Evolutionary conservation across 2,113 vertebrate species (phyloP).

Genomic region (Rhinogobius similis): DNA sequence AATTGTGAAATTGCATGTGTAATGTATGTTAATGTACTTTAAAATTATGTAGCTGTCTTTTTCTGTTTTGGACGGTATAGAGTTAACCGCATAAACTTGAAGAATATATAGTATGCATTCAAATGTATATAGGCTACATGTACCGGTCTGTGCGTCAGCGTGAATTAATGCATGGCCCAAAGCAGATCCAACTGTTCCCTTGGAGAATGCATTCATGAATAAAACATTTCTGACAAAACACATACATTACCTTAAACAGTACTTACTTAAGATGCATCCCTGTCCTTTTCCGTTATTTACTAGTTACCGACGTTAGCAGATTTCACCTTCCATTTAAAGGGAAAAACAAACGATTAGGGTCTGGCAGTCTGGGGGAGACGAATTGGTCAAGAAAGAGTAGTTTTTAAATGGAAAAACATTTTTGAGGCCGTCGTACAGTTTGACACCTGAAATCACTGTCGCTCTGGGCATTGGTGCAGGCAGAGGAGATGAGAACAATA

Average conservation of each 20-base stretch:
- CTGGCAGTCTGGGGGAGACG: slow-evolving; percentile 22
- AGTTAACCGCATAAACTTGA: not conserved
- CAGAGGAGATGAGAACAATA: slow-evolving; percentile 6
- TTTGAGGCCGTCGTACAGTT: slow-evolving; percentile 47
- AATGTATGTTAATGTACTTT: too few relatives aligned
- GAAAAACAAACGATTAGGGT: slow-evolving; percentile 34
- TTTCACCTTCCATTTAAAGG: slow-evolving; percentile 49
- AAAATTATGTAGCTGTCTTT: too few relatives aligned
- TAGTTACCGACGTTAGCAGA: slow-evolving; percentile 57
- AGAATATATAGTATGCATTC: slow-evolving; percentile 9
- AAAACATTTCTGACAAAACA: slow-evolving; percentile 69
- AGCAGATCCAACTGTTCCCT: slow-evolving; percentile 43
- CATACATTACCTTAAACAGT: slow-evolving; percentile 69
- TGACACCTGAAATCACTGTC: slow-evolving; percentile 59
- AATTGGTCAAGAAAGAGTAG: slow-evolving; percentile 55
- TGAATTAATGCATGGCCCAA: slow-evolving; percentile 52
- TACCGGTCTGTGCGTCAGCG: slow-evolving; percentile 33
- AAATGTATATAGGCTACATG: slow-evolving; percentile 17
- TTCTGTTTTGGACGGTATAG: too few relatives aligned
- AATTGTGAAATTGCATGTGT: too few relatives aligned
- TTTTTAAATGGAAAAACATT: slow-evolving; percentile 58
- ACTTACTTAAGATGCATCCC: slow-evolving; percentile 54
- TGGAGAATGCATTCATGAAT: slow-evolving; percentile 58
- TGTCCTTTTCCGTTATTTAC: slow-evolving; percentile 36
- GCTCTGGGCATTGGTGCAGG: slow-evolving; percentile 37